phyloP scores from a whole-genome alignment of 2,113 vertebrate genomes.

The Pteruthius melanotis region DNA sequence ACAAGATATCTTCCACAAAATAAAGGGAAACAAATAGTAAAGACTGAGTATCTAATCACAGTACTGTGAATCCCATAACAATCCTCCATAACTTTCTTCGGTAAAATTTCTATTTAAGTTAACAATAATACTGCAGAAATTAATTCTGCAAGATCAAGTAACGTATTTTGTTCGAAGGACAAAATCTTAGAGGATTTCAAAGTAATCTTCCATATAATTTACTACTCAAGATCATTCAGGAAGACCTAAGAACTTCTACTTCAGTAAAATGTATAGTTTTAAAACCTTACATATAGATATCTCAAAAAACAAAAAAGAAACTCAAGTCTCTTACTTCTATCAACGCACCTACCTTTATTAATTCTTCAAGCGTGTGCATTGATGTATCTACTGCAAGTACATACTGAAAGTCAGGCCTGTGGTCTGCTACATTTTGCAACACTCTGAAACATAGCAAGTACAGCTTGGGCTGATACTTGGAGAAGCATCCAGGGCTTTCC shows the following conservation, averaged over 20 bases:
- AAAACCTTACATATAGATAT: neutral
- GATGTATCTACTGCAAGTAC: slow-evolving; percentile 86
- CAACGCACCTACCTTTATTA: slow-evolving; percentile 78
- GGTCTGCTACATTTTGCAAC: slow-evolving; percentile 84
- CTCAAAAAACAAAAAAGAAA: neutral
- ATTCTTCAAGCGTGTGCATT: slow-evolving; percentile 76
- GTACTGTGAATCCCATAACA: neutral
- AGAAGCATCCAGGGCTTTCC: neutral
- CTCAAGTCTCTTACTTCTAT: slow-evolving; percentile 65
- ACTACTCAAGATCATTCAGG: neutral
- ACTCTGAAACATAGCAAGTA: slow-evolving; percentile 70
- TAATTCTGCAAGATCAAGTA: neutral
- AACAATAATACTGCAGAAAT: neutral
- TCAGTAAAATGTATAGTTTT: neutral
- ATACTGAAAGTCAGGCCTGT: slow-evolving; percentile 75
- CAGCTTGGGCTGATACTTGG: neutral
- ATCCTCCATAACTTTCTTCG: neutral
- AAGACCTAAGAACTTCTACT: neutral
- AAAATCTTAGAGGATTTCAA: neutral
- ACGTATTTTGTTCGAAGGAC: neutral
- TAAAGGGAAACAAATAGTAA: neutral
- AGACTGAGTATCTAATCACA: neutral
- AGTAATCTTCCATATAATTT: neutral
- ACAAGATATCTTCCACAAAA: neutral
- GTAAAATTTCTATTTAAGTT: neutral